These are phyloP conservation scores for Tauraco hartlaubi DNA, from an alignment of 2,797 vertebrate species.

Conservation along the genomic window DNA sequence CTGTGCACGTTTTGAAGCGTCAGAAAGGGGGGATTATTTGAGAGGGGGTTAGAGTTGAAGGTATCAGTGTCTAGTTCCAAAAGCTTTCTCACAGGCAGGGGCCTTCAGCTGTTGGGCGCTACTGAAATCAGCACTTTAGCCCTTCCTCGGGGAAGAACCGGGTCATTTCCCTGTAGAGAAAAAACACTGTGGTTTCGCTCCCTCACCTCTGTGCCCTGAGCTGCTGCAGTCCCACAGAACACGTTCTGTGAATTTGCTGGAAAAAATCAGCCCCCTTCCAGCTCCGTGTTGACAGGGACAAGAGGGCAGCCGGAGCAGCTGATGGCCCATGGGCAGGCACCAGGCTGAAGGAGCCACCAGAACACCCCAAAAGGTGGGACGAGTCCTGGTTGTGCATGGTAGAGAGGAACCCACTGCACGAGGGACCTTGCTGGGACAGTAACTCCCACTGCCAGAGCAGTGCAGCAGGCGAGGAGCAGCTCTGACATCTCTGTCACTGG, in stretches of 20 bases:
- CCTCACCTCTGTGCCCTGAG: not conserved
- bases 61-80: not conserved
- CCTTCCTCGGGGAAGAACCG: not conserved
- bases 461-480: not conserved
- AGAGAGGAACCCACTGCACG: not conserved
- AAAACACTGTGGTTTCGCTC: fast-evolving
- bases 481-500: not conserved
- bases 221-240: not conserved
- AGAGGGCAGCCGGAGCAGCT: fast-evolving
- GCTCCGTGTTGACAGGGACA: not conserved
- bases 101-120: not conserved
- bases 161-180: not conserved
- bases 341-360: not conserved
- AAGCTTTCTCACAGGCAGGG: not conserved
- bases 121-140: not conserved
- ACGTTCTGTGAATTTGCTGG: fast-evolving
- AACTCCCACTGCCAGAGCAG: not conserved
- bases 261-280: not conserved
- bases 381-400: fast-evolving
- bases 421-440: fast-evolving
- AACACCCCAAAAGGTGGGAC: not conserved
- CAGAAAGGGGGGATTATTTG: not conserved
- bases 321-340: fast-evolving
- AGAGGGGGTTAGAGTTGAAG: not conserved
- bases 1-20: not conserved